phyloP scores from a whole-genome alignment of 2,113 vertebrate species.

The Lontra canadensis region DNA sequence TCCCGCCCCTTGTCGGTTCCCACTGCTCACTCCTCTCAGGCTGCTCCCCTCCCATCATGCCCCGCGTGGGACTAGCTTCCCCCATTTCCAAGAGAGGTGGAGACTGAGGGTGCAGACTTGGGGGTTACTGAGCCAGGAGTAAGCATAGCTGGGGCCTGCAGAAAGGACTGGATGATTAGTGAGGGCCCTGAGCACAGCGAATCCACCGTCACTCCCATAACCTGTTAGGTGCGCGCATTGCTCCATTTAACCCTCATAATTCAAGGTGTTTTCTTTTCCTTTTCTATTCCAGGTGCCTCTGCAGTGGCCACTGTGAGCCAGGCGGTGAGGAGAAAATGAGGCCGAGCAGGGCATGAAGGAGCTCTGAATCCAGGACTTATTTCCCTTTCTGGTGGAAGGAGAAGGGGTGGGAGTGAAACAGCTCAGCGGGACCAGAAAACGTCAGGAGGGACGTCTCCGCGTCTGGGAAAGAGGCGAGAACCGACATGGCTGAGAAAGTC shows the following conservation, averaged over 20 bases:
- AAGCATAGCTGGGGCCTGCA: neutral
- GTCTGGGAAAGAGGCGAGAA: neutral
- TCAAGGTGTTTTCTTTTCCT: neutral
- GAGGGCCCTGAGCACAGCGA: neutral
- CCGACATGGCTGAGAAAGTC: neutral
- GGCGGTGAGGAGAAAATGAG: neutral
- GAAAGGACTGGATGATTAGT: neutral
- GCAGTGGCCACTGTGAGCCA: neutral
- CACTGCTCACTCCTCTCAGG: accelerated
- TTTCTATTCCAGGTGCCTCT: neutral
- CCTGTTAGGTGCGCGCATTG: neutral
- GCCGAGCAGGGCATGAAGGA: neutral
- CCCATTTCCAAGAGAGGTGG: neutral
- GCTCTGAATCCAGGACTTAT: neutral
- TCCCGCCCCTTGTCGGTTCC: neutral
- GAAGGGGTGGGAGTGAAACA: neutral
- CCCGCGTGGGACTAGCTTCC: neutral
- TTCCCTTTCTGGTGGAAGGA: neutral
- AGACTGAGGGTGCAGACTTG: neutral
- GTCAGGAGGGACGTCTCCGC: too few relatives aligned
- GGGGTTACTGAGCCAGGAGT: neutral
- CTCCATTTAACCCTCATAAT: neutral
- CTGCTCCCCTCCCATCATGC: neutral
- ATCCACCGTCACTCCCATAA: accelerated
- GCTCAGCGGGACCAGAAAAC: neutral